phyloP scores from a whole-genome alignment of 2,888 invertebrate genomes.

The Tetranychus truncatus region DNA sequence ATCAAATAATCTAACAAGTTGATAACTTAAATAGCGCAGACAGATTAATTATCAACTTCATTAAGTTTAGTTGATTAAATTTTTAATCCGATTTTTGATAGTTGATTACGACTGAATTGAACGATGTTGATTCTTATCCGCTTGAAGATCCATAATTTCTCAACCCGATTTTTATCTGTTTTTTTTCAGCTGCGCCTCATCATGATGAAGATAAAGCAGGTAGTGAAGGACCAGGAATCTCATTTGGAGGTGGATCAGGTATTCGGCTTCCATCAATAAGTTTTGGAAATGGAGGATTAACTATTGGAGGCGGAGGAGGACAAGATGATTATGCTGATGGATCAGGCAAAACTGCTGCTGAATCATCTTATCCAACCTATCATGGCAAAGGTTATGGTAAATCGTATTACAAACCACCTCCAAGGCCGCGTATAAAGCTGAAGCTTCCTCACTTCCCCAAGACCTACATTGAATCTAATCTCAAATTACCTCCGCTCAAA shows the following conservation, averaged over 20 bases:
- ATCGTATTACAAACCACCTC: not conserved
- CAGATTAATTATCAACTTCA: no score
- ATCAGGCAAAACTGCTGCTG: conserved; percentile 6
- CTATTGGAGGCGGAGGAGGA: conserved; percentile 12
- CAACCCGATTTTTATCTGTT: not conserved
- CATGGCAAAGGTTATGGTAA: conserved; percentile 13
- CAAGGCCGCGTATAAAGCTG: conserved; percentile 16
- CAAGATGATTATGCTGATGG: conserved; percentile 8
- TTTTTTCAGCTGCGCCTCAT: not conserved
- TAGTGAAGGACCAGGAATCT: conserved; percentile 5
- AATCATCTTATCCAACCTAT: not conserved
- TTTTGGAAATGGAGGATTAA: conserved; percentile 14
- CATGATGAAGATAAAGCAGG: conserved; percentile 2
- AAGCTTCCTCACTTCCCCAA: conserved; percentile 20
- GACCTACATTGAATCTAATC: conserved; percentile 17
- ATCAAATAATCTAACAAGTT: no score
- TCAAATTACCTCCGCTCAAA: conserved; percentile 21
- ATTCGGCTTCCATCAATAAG: conserved; percentile 14
- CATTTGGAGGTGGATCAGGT: not conserved
- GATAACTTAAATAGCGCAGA: no score
- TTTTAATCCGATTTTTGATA: no score
- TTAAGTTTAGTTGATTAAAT: no score
- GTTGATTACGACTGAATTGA: no score
- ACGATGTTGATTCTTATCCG: no score
- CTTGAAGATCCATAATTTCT: no score